Conservation (phyloP, 2,888 invertebrate species). For the Parnassius apollo region DNA sequence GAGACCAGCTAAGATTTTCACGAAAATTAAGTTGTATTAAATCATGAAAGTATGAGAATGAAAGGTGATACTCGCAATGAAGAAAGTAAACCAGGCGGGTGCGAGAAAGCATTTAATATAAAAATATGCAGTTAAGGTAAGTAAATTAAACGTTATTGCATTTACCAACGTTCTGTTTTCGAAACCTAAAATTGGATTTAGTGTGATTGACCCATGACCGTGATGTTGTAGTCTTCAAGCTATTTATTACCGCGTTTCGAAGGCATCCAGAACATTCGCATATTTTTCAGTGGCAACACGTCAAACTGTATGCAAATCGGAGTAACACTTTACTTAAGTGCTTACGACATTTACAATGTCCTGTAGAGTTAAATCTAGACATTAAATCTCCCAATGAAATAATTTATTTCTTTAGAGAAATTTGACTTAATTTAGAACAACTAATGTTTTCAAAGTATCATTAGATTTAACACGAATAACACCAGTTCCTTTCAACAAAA, state of each 20-base stretch:
- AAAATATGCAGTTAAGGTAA: neutral
- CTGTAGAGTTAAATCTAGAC: conserved; percentile 14
- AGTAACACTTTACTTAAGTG: conserved; percentile 23
- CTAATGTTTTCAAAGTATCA: neutral
- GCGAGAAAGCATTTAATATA: conserved; percentile 6
- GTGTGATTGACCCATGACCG: neutral
- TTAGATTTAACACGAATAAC: neutral
- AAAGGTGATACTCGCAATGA: too few relatives aligned
- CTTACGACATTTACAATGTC: conserved; percentile 6
- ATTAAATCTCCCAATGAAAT: conserved; percentile 18
- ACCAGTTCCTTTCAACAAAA: neutral
- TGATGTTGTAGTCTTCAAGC: conserved; percentile 9
- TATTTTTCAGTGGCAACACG: conserved; percentile 31
- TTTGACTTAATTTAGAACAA: conserved; percentile 15
- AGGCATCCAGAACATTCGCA: conserved; percentile 27
- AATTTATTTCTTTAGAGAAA: conserved; percentile 22
- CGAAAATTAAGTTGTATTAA: too few relatives aligned
- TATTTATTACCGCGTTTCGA: neutral
- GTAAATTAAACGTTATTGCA: neutral
- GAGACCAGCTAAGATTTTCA: too few relatives aligned
- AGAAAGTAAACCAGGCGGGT: conserved; percentile 1
- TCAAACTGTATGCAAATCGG: conserved; percentile 33
- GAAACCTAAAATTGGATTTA: too few relatives aligned
- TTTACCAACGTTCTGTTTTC: neutral
- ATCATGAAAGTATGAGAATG: too few relatives aligned